A percentile compares a stretch with the other conserved stretches of the same genome.
Evolutionary conservation across 2,797 vertebrate genomes (phyloP).

Genomic region (Anas capensis): DNA sequence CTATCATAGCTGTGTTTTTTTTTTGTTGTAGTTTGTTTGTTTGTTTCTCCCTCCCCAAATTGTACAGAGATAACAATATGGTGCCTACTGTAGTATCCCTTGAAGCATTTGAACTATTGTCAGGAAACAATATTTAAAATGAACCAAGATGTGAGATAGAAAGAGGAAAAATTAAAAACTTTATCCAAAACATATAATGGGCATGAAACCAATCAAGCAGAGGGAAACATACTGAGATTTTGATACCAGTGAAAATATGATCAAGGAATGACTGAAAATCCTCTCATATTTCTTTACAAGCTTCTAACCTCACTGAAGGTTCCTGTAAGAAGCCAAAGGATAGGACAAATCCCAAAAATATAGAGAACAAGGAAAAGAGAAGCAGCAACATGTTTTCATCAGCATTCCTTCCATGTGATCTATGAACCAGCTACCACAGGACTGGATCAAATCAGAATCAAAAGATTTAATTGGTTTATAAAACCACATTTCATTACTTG

Average conservation of each 20-base stretch:
- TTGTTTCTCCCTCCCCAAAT: neutral
- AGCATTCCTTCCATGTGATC: neutral
- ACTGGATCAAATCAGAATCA: neutral
- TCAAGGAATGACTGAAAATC: neutral
- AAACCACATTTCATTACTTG: fast-evolving
- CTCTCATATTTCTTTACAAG: neutral
- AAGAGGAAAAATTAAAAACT: neutral
- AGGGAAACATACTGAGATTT: neutral
- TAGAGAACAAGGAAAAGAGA: neutral
- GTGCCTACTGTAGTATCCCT: neutral
- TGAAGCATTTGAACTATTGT: neutral
- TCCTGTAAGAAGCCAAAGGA: neutral
- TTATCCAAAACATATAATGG: neutral
- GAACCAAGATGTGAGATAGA: neutral
- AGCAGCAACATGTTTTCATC: neutral
- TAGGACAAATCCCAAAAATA: neutral
- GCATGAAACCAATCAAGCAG: neutral
- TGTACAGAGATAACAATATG: neutral
- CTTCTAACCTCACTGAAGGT: neutral
- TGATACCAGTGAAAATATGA: neutral
- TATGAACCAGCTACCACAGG: neutral
- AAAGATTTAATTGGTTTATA: neutral
- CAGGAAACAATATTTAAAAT: neutral
- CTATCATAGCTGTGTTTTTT: neutral
- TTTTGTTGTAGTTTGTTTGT: too few relatives aligned